Conservation (phyloP, 2,113 vertebrate genomes). For the Apteryx mantelli region DNA sequence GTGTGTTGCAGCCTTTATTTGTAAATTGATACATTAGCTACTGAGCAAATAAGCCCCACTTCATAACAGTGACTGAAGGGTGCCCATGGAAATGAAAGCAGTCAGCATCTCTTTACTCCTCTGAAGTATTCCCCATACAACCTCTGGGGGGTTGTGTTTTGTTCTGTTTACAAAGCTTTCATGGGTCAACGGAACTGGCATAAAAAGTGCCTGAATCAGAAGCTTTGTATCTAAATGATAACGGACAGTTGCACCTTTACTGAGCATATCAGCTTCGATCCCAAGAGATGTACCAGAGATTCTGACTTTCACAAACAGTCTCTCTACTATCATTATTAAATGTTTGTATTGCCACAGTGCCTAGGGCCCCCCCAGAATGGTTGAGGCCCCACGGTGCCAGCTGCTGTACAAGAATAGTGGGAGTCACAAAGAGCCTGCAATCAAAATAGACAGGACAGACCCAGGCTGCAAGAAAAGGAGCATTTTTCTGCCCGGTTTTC, state of each 20-base stretch:
- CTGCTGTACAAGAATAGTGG: not conserved
- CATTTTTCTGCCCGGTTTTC: not conserved
- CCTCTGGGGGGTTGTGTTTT: not conserved
- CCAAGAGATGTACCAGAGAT: not conserved
- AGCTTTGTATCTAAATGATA: not conserved
- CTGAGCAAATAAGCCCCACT: not conserved
- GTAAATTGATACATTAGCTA: conserved; percentile 47
- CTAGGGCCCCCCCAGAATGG: not conserved
- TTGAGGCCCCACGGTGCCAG: not conserved
- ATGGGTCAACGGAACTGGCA: fast-evolving
- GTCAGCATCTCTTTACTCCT: not conserved
- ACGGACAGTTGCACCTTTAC: not conserved
- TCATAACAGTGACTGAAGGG: not conserved
- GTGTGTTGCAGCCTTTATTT: not conserved
- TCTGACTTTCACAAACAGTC: not conserved
- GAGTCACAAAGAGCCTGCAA: not conserved
- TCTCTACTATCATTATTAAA: not conserved
- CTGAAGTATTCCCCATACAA: not conserved
- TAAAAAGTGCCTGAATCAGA: not conserved
- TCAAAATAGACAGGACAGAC: not conserved
- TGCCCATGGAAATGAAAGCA: not conserved
- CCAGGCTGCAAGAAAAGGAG: not conserved
- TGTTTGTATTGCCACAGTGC: not conserved
- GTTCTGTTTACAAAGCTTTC: conserved; percentile 2
- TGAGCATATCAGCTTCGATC: not conserved